Evolutionary conservation across 2,888 invertebrate genomes (phyloP).

Genomic region (Allygus modestus): DNA sequence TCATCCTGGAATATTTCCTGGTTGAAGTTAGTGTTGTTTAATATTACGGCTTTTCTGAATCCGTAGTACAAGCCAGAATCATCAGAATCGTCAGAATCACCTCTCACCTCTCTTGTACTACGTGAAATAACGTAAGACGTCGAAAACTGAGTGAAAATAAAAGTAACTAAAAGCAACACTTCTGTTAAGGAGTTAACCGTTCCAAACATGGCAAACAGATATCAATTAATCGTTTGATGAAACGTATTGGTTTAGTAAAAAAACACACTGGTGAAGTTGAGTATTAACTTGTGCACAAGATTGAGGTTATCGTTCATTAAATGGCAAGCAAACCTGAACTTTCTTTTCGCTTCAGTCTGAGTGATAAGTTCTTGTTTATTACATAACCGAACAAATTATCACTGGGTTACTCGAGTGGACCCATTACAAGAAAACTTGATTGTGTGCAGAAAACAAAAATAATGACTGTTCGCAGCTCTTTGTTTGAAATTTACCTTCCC

Average conservation of each 20-base stretch:
- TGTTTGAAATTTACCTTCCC: too few species aligned
- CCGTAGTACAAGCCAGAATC: constrained; percentile 82
- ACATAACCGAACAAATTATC: constrained; percentile 6
- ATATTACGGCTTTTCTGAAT: constrained; percentile 81
- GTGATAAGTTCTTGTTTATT: background rate
- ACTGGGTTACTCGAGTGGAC: background rate
- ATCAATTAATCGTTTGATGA: background rate
- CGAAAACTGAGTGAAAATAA: background rate
- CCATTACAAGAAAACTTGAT: background rate
- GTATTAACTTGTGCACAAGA: background rate
- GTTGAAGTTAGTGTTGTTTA: constrained; percentile 84
- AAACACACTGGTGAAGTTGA: background rate
- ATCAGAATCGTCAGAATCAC: background rate
- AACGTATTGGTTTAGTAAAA: too few species aligned
- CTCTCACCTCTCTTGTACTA: background rate
- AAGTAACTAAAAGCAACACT: background rate
- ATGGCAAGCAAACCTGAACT: background rate
- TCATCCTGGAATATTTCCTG: constrained; percentile 78
- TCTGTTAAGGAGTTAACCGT: background rate
- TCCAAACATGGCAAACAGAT: background rate
- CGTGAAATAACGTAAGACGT: background rate
- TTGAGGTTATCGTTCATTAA: constrained; percentile 3
- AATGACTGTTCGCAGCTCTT: too few species aligned
- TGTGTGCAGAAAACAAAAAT: too few species aligned
- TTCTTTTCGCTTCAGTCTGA: background rate